Evolutionary conservation across 2,113 vertebrate genomes (phyloP).

Genomic region (Triplophysa rosa): DNA sequence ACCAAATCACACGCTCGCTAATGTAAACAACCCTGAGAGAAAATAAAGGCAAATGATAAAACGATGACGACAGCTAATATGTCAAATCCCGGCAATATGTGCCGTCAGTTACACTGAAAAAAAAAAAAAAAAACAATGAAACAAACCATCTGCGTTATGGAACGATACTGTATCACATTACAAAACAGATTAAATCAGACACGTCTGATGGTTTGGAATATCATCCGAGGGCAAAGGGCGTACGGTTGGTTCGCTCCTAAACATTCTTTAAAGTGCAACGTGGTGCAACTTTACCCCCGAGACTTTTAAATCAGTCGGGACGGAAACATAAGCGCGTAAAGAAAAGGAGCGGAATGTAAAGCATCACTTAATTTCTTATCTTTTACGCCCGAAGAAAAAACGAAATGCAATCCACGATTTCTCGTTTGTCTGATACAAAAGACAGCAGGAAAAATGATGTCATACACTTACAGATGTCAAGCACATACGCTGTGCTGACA

Average conservation of each 20-base stretch:
- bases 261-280: conserved; percentile 44
- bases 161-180: not conserved
- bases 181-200: conserved; percentile 20
- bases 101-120: not conserved
- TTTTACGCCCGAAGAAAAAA: conserved; percentile 14
- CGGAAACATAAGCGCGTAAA: conserved; percentile 37
- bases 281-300: conserved; percentile 34
- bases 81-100: not conserved
- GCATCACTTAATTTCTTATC: conserved; percentile 17
- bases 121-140: not conserved
- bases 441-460: not conserved
- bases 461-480: not conserved
- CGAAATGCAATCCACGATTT: not conserved
- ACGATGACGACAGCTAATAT: not conserved
- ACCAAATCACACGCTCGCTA: conserved; percentile 42
- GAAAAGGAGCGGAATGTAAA: conserved; percentile 30
- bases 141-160: not conserved
- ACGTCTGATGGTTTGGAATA: conserved; percentile 27
- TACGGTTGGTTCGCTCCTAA: conserved; percentile 11
- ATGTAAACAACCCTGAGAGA: conserved; percentile 44
- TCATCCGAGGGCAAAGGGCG: conserved; percentile 10
- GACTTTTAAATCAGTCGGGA: conserved; percentile 36
- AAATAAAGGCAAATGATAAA: not conserved
- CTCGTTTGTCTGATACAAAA: not conserved
- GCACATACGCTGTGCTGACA: not conserved